phyloP scores from a whole-genome alignment of 2,888 invertebrate species.

The Crioceris asparagi region DNA sequence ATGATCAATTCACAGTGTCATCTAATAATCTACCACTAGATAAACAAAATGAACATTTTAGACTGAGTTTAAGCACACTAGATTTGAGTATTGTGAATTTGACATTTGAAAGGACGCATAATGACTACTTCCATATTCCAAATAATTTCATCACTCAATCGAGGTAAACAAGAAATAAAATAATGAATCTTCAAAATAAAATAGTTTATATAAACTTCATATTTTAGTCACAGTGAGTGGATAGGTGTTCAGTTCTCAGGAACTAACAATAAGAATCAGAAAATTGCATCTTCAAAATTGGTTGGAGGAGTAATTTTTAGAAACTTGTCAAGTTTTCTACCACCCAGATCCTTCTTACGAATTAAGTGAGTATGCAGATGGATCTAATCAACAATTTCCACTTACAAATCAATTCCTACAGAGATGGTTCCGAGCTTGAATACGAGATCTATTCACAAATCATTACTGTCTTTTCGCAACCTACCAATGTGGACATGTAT shows the following conservation, averaged over 20 bases:
- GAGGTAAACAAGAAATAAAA: no score
- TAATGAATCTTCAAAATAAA: no score
- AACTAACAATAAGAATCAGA: constrained; percentile 8
- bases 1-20: no score
- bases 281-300: constrained; percentile 10
- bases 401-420: constrained; percentile 24
- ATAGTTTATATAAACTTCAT: no score
- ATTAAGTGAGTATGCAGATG: constrained; percentile 44
- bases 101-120: constrained; percentile 7
- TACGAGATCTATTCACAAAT: constrained; percentile 54
- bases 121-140: constrained; percentile 6
- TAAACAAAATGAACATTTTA: no score
- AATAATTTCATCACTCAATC: no score
- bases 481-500: constrained; percentile 16
- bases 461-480: constrained; percentile 33
- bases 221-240: no score
- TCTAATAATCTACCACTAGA: no score
- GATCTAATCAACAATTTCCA: background rate
- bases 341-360: constrained; percentile 49
- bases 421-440: constrained; percentile 56
- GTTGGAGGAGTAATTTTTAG: constrained; percentile 47
- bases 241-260: constrained; percentile 15
- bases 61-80: constrained; percentile 18
- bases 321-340: constrained; percentile 51
- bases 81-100: constrained; percentile 18